Percentiles rank a stretch among this genome's conserved stretches.
phyloP scores from a whole-genome alignment of 2,113 vertebrate genomes.

The Macrotus californicus region DNA sequence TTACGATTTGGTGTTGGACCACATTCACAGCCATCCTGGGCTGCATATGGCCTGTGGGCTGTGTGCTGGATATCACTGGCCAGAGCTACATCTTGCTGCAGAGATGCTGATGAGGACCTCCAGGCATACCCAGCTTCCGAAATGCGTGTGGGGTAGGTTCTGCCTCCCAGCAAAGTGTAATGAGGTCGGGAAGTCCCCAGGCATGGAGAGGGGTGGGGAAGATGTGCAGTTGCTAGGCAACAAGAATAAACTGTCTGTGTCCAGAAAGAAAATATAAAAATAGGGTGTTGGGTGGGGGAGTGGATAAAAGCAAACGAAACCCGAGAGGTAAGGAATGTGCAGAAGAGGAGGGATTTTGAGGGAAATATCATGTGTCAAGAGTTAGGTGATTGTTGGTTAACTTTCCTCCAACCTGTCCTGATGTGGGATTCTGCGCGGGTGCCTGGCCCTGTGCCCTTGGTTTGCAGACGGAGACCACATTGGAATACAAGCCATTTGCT shows the following conservation, averaged over 20 bases:
- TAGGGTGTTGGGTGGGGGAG: background rate
- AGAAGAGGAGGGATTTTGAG: background rate
- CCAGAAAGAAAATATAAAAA: background rate
- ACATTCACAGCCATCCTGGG: too few relatives aligned
- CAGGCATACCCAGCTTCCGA: too few relatives aligned
- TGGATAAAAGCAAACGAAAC: background rate
- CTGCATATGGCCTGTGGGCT: background rate
- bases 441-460: background rate
- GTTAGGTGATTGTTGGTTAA: background rate
- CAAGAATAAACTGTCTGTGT: background rate
- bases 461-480: background rate
- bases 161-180: background rate
- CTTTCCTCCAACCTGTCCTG: background rate
- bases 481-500: background rate
- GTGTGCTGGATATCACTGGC: too few relatives aligned
- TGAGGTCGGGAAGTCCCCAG: background rate
- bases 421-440: background rate
- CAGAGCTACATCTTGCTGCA: background rate
- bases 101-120: background rate
- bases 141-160: background rate
- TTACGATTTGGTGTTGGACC: too few relatives aligned
- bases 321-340: background rate
- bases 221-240: background rate
- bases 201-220: background rate
- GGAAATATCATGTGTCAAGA: background rate